Evolutionary conservation across 2,113 vertebrate species (phyloP), one percentile per base, ranked within the genome.

Genomic region (Etia nguti): DNA sequence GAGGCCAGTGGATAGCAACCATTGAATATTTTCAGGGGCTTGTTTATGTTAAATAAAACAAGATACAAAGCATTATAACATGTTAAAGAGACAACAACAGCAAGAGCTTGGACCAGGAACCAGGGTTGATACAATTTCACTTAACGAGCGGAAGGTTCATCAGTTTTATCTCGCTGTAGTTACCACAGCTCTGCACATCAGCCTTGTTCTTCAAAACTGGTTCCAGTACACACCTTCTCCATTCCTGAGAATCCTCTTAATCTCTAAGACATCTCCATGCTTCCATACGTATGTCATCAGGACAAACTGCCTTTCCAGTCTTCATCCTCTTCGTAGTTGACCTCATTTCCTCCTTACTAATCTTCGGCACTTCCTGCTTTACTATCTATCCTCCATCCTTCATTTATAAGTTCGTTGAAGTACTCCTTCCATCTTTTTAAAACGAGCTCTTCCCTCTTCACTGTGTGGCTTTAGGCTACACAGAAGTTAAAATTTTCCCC

Each of bases 1-100:
- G 34, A 38, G 10, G 10, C 60, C 60, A 38, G 20, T 0, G 0
- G 60, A 68, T 0, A 38, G 6, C 34, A 68, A 3, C 34, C 0
- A 38, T 13, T 68, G 60, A 13, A 68, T 8, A 68, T 68, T 38
- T 22, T 1, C 4, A 68, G 34, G 60, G 11, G 34, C 60, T 68
- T 38, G 10, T 68, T 5, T 22, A 38, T 38, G 60, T 68, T 38
- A 68, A 38, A 38, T 68, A 13, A 38, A 68, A 38, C 8, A 5
- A 0, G 20, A 68, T 68, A 0, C 0, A 38, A 65, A 65, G 34
- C 20, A 65, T 0, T 65, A n/a, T 38, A 65, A 13, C 10, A 38
- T 65, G 60, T 38, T n/a, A 38, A 65, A 36, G 31, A 65, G 60
- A 65, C n/a, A 65, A 38, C 31, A 65, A 31, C 60, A 12, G 60